phyloP scores from a whole-genome alignment of 1,140 invertebrate genomes.

The Anthonomus grandis region DNA sequence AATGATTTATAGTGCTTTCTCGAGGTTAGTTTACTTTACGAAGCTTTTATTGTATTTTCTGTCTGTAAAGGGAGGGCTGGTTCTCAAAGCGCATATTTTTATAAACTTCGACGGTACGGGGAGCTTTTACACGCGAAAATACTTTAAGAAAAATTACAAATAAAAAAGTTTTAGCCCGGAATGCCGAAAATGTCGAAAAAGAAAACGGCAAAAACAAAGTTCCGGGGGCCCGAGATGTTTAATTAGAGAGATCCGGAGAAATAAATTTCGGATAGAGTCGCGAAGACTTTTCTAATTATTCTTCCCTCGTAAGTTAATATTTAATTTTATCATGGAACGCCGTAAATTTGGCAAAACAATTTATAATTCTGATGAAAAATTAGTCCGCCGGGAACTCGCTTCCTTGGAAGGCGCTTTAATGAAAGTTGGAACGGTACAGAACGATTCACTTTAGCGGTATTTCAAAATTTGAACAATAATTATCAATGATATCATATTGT shows the following conservation, averaged over 20 bases:
- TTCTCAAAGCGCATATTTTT: too few relatives aligned
- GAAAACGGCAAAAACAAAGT: constrained; percentile 14
- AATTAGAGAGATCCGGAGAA: constrained; percentile 44
- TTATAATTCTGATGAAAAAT: constrained; percentile 46
- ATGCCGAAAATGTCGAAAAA: background rate
- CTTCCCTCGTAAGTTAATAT: constrained; percentile 46
- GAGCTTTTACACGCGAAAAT: too few relatives aligned
- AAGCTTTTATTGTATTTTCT: too few relatives aligned
- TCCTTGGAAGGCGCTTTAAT: background rate
- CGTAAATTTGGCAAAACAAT: constrained; percentile 45
- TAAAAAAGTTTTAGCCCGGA: background rate
- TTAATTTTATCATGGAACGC: constrained; percentile 44
- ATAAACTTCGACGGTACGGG: too few relatives aligned
- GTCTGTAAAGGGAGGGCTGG: too few relatives aligned
- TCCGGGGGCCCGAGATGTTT: constrained; percentile 42
- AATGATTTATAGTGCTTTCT: too few relatives aligned
- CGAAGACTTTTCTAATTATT: constrained; percentile 44
- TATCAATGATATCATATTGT: too few relatives aligned
- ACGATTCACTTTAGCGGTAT: too few relatives aligned
- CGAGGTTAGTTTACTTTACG: too few relatives aligned
- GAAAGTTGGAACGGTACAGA: constrained; percentile 1
- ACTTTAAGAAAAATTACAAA: too few relatives aligned
- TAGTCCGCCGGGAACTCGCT: constrained; percentile 27
- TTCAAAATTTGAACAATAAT: too few relatives aligned
- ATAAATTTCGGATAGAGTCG: constrained; percentile 41